These are phyloP conservation scores for Pantherophis guttatus DNA, from an alignment of 2,113 vertebrate genomes.

Conservation along the genomic window DNA sequence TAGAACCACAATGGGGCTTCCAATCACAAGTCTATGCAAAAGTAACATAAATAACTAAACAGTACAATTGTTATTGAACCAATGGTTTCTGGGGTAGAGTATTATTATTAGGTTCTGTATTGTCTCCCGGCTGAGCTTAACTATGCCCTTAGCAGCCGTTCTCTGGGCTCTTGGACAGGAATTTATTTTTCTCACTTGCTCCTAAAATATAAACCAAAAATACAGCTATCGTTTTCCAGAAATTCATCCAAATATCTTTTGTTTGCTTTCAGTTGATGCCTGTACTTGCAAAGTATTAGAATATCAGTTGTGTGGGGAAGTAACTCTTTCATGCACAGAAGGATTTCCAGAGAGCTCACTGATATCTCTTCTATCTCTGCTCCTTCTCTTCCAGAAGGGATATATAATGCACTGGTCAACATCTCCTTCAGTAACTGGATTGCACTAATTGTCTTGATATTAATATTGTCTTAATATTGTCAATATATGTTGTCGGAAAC, in stretches of 20 bases:
- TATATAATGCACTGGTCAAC: neutral
- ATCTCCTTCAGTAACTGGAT: neutral
- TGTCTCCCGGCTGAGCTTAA: neutral
- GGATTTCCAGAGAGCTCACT: neutral
- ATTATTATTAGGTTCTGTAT: neutral
- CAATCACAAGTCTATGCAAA: neutral
- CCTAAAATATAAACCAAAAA: neutral
- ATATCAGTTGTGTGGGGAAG: too few species aligned
- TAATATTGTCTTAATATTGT: neutral
- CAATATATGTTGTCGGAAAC: neutral
- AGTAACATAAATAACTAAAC: neutral
- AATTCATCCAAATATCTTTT: neutral
- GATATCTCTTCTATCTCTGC: neutral
- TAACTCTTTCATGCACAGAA: neutral
- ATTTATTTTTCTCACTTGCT: neutral
- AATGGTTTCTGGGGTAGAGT: neutral
- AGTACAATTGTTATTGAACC: neutral
- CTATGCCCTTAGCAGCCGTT: neutral
- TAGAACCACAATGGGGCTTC: slow-evolving; percentile 14
- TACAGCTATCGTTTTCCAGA: neutral
- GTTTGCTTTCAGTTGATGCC: neutral
- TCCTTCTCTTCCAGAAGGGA: neutral
- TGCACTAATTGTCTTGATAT: neutral
- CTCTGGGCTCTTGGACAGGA: neutral
- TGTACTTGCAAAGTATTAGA: neutral